These are phyloP conservation scores for Drosophila dunni DNA, from an alignment of 1,140 invertebrate genomes.

Conservation along the genomic window DNA sequence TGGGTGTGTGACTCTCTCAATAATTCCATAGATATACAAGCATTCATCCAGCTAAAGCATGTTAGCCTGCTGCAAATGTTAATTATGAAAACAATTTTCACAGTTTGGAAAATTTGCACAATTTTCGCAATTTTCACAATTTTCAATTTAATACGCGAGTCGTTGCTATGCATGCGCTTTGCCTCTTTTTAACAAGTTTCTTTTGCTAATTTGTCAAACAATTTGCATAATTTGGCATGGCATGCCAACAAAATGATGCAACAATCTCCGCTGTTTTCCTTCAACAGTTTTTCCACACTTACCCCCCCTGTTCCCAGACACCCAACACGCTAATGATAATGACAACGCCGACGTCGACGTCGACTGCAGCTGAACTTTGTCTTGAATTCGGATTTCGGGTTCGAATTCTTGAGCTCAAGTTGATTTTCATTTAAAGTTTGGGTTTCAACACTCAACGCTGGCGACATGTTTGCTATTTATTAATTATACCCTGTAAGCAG, in stretches of 20 bases:
- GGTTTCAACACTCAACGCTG: conserved; percentile 7
- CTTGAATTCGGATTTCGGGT: neutral
- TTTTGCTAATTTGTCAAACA: conserved; percentile 82
- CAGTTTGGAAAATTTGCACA: neutral
- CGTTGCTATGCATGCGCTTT: conserved; percentile 81
- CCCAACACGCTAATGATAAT: conserved; percentile 15
- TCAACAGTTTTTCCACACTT: neutral
- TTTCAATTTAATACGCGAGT: conserved; percentile 59
- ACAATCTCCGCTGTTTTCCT: neutral
- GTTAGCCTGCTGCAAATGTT: conserved; percentile 55
- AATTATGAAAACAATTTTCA: conserved; percentile 79
- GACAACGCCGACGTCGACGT: neutral
- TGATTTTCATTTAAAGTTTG: neutral
- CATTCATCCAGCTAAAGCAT: neutral
- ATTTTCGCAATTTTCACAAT: neutral
- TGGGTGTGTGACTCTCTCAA: neutral
- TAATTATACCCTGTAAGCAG: conserved; percentile 34
- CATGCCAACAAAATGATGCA: conserved; percentile 37
- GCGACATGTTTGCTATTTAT: conserved; percentile 59
- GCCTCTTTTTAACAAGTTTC: conserved; percentile 78
- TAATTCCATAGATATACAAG: neutral
- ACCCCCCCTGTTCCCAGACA: neutral
- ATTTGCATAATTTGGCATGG: conserved; percentile 76
- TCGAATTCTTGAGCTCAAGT: neutral
- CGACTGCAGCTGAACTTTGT: neutral